Evolutionary conservation across 2,113 vertebrate genomes (phyloP).

Genomic region (Eubucco bourcierii): DNA sequence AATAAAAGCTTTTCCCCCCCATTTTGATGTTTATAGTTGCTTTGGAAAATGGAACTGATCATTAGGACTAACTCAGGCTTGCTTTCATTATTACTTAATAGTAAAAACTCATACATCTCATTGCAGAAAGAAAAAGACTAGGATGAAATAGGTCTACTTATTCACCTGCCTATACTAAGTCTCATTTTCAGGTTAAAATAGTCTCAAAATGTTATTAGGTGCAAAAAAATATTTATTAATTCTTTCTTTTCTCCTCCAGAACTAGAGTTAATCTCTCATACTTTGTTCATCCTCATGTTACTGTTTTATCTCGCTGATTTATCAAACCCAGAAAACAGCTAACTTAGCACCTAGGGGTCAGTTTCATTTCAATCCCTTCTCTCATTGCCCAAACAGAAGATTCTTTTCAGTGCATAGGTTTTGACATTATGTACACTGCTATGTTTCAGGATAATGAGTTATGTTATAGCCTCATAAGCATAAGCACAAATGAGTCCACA

Average conservation of each 20-base stretch:
- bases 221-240: background rate
- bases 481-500: background rate
- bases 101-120: background rate
- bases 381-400: background rate
- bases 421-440: background rate
- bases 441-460: background rate
- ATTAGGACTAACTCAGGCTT: background rate
- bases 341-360: fast-evolving
- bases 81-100: background rate
- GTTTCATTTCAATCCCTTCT: background rate
- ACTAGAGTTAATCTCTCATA: background rate
- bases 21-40: background rate
- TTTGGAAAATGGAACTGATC: background rate
- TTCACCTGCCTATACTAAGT: background rate
- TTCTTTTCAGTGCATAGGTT: background rate
- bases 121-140: background rate
- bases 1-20: background rate
- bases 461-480: background rate
- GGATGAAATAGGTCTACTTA: background rate
- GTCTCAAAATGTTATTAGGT: background rate
- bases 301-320: background rate
- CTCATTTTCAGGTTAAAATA: background rate
- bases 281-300: background rate
- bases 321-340: background rate
- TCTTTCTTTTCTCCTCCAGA: background rate